A percentile compares a stretch with the other conserved stretches of the same genome.
phyloP scores from a whole-genome alignment of 30 jellyfish, hydroid and myxozoan species.

The Aurelia aurita complex sp. Pacific region DNA sequence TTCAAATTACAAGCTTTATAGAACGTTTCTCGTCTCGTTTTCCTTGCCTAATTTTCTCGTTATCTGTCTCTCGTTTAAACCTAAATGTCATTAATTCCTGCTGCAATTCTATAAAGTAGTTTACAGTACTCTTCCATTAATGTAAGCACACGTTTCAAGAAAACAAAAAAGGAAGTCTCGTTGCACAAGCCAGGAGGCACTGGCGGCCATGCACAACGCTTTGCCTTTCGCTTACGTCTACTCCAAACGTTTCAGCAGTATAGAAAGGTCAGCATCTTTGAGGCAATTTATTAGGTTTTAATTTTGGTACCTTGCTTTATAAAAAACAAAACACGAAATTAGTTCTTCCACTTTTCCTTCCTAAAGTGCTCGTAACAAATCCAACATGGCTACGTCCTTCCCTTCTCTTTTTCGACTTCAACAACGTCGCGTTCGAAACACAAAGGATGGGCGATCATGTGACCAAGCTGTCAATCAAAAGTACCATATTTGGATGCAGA shows the following conservation, averaged over 20 bases:
- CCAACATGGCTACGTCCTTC: slow-evolving; percentile 32
- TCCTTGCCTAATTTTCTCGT: too few species aligned
- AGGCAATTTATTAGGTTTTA: slow-evolving; percentile 35
- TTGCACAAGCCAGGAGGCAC: slow-evolving; percentile 27
- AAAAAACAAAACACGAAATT: slow-evolving; percentile 44
- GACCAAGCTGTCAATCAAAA: too few species aligned
- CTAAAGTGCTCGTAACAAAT: slow-evolving; percentile 31
- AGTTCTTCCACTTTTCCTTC: slow-evolving; percentile 49
- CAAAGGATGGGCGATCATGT: too few species aligned
- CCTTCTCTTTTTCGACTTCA: too few species aligned
- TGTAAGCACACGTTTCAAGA: background rate
- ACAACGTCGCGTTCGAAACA: too few species aligned
- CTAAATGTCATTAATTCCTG: too few species aligned
- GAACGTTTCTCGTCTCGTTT: too few species aligned
- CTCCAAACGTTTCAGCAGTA: slow-evolving; percentile 52
- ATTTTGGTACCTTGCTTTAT: slow-evolving; percentile 46
- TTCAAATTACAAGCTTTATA: too few species aligned
- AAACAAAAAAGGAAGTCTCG: background rate
- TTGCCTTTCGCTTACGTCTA: slow-evolving; percentile 47
- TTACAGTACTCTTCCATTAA: background rate
- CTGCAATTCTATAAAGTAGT: background rate
- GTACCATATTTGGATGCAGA: too few species aligned
- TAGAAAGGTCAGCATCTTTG: slow-evolving; percentile 47
- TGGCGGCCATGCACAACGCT: slow-evolving; percentile 25
- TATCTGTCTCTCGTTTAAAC: too few species aligned